Conservation (phyloP, 1,140 invertebrate species). For the Mycetomoellerius zeteki region DNA sequence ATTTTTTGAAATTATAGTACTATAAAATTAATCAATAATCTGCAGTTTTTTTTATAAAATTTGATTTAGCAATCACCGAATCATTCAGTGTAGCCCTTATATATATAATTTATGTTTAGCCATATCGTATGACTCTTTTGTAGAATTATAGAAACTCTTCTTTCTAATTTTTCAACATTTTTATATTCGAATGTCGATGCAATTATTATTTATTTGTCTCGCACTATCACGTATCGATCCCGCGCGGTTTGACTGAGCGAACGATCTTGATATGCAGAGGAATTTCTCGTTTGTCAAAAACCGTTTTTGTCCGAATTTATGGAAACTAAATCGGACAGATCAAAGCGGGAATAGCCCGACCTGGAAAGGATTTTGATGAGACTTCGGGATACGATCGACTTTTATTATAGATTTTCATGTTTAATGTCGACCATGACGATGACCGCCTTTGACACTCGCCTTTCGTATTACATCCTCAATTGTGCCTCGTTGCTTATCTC, state of each 20-base stretch:
- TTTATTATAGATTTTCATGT: constrained; percentile 10
- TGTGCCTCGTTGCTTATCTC: constrained; percentile 6
- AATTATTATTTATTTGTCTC: constrained; percentile 67
- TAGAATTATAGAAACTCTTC: not conserved
- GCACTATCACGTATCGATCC: constrained; percentile 72
- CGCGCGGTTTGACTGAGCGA: constrained; percentile 84
- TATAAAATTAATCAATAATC: not conserved
- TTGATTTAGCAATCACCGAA: not conserved
- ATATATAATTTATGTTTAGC: not conserved
- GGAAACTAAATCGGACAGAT: constrained; percentile 18
- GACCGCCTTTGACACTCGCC: constrained; percentile 15
- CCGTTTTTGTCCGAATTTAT: constrained; percentile 20
- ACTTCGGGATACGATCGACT: constrained; percentile 7
- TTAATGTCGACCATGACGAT: constrained; percentile 35
- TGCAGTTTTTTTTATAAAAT: not conserved
- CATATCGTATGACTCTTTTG: constrained; percentile 15
- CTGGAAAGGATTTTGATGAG: constrained; percentile 63
- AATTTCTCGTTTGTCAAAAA: constrained; percentile 33
- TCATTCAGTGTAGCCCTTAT: not conserved
- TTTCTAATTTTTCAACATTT: constrained; percentile 21
- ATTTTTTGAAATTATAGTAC: not conserved
- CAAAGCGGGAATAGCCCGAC: constrained; percentile 49
- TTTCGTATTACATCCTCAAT: constrained; percentile 8
- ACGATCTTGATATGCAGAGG: constrained; percentile 64
- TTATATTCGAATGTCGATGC: constrained; percentile 51